Percentiles rank a stretch among this genome's conserved stretches.
Evolutionary conservation across 1,140 invertebrate genomes (phyloP).

Genomic region (Cepaea nemoralis): DNA sequence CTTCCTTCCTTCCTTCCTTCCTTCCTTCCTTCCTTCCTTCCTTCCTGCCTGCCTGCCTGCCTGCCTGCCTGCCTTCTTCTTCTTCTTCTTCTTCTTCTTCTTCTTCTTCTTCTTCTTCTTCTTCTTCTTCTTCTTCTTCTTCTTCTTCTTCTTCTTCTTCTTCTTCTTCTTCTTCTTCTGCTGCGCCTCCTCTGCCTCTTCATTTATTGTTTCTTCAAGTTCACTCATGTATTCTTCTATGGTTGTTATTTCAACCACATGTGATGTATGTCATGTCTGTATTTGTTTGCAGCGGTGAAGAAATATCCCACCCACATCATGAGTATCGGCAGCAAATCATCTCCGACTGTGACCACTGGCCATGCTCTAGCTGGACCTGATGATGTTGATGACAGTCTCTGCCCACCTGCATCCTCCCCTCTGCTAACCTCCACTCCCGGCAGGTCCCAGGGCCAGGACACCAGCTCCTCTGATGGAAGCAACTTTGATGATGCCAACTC

Average conservation of each 20-base stretch:
- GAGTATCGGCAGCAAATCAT: slow-evolving; percentile 3
- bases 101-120: too few species aligned
- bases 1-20: neutral
- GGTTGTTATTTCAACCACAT: too few species aligned
- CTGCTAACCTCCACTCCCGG: slow-evolving; percentile 19
- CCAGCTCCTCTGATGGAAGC: neutral
- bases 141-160: too few species aligned
- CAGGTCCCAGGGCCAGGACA: neutral
- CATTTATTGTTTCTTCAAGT: too few species aligned
- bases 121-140: too few species aligned
- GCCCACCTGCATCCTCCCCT: slow-evolving; percentile 19
- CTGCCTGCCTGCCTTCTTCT: too few species aligned
- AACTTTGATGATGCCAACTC: slow-evolving; percentile 19
- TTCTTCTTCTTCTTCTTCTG: too few species aligned
- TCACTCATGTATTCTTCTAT: neutral
- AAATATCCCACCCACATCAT: slow-evolving; percentile 29
- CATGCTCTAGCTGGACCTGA: neutral
- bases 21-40: neutral
- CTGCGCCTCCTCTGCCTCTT: too few species aligned
- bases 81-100: too few species aligned
- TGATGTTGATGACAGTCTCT: slow-evolving; percentile 1
- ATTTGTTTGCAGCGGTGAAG: slow-evolving; percentile 15
- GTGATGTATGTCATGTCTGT: too few species aligned
- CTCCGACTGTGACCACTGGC: neutral
- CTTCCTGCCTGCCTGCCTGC: neutral